Evolutionary conservation across 1,140 invertebrate genomes (phyloP).

Genomic region (Drosophila hydei): DNA sequence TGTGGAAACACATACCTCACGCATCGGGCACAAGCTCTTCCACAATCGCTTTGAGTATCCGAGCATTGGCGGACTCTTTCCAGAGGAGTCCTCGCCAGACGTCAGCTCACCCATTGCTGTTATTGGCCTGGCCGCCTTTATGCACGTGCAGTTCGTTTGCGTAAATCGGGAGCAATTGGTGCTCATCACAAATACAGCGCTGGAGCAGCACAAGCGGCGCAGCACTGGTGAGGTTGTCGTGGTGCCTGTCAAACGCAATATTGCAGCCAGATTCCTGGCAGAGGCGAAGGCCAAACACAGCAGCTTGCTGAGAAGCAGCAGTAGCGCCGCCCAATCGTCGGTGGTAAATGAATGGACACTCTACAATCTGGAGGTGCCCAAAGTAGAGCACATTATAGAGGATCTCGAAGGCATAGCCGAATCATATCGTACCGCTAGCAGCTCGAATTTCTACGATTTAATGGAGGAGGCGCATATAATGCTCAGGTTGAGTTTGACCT

Average conservation of each 20-base stretch:
- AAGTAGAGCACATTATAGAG: conserved; percentile 86
- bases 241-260: conserved; percentile 67
- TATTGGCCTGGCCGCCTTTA: conserved; percentile 89
- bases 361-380: conserved; percentile 87
- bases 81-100: conserved; percentile 85
- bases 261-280: conserved; percentile 71
- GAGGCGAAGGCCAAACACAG: conserved; percentile 78
- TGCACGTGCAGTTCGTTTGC: conserved; percentile 88
- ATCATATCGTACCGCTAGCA: conserved; percentile 86
- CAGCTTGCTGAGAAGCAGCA: conserved; percentile 70
- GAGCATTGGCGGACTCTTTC: conserved; percentile 64
- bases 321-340: conserved; percentile 51
- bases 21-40: conserved; percentile 86
- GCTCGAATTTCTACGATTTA: conserved; percentile 81
- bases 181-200: conserved; percentile 84
- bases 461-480: conserved; percentile 83
- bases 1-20: conserved; percentile 91
- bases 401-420: conserved; percentile 88
- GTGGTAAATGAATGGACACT: conserved; percentile 87
- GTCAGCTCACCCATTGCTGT: conserved; percentile 88
- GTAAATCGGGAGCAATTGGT: conserved; percentile 87
- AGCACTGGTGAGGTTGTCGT: conserved; percentile 59
- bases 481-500: conserved; percentile 65
- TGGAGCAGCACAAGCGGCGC: conserved; percentile 68
- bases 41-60: conserved; percentile 82